phyloP scores from a whole-genome alignment of 2,888 invertebrate species.

The Agonopterix alstromeriana region DNA sequence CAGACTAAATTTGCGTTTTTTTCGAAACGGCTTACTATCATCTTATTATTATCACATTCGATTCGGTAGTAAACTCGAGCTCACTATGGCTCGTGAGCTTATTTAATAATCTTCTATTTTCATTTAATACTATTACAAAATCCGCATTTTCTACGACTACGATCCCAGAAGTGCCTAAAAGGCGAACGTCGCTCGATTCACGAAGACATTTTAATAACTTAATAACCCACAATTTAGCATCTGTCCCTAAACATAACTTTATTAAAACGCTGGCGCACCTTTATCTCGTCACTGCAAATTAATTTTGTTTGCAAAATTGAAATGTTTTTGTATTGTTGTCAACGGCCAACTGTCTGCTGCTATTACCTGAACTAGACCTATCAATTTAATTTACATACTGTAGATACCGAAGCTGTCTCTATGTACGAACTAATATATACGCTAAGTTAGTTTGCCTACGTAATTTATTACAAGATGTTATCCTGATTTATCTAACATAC shows the following conservation, averaged over 20 bases:
- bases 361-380: not conserved
- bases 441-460: not conserved
- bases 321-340: not conserved
- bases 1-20: too few species aligned
- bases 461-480: constrained; percentile 5
- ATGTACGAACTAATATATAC: not conserved
- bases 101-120: too few species aligned
- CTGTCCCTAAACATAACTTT: constrained; percentile 14
- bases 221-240: constrained; percentile 17
- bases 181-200: constrained; percentile 1
- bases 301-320: constrained; percentile 13
- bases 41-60: too few species aligned
- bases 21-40: too few species aligned
- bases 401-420: not conserved
- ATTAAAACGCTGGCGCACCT: constrained; percentile 17
- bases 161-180: too few species aligned
- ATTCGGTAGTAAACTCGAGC: too few species aligned
- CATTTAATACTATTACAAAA: too few species aligned
- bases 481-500: constrained; percentile 4
- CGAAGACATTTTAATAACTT: constrained; percentile 13
- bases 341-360: not conserved
- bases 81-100: too few species aligned
- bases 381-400: not conserved
- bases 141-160: not conserved
- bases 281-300: constrained; percentile 18